Evolutionary conservation across 2,888 invertebrate genomes (phyloP), one percentile per base, ranked within the genome.

Genomic region (Zonitis immaculata): DNA sequence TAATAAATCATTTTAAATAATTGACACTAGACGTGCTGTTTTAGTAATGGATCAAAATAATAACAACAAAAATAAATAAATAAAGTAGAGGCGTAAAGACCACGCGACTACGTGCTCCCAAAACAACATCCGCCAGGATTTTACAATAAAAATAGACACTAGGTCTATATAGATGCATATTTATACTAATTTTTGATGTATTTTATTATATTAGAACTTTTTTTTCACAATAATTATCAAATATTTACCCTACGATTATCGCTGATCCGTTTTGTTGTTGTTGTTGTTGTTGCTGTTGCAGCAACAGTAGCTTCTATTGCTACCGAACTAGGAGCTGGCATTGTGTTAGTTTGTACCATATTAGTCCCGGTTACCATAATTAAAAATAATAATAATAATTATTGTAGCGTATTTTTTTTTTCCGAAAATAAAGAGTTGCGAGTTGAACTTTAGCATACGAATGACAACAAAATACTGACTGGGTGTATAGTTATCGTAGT

Each of bases 181-280:
- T n/a, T n/a, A n/a, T n/a, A n/a, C n/a, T n/a, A n/a, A n/a, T n/a
- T n/a, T n/a, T n/a, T n/a, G n/a, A n/a, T n/a, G n/a, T n/a, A n/a
- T n/a, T n/a, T n/a, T n/a, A n/a, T n/a, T n/a, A n/a, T n/a, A n/a
- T n/a, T n/a, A n/a, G n/a, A n/a, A n/a, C n/a, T n/a, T n/a, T n/a
- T n/a, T n/a, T n/a, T n/a, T n/a, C n/a, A n/a, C n/a, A n/a, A n/a
- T n/a, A 11, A 16, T 22, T 20, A 14, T 14, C 28, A 27, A 45
- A 50, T 28, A 64, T 67, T 65, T 56, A 71, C 71, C 61, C 71
- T 66, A 56, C 71, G 58, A 56, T 68, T 71, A 54, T 71, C 71
- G 51, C 65, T 68, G 44, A 63, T 61, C 43, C 67, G 59, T 42
- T 63, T 62, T 1, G 59, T 16, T 35, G 35, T 11, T 1, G 16